Evolutionary conservation across 2,113 vertebrate genomes (phyloP).

Genomic region (Camelus bactrianus): DNA sequence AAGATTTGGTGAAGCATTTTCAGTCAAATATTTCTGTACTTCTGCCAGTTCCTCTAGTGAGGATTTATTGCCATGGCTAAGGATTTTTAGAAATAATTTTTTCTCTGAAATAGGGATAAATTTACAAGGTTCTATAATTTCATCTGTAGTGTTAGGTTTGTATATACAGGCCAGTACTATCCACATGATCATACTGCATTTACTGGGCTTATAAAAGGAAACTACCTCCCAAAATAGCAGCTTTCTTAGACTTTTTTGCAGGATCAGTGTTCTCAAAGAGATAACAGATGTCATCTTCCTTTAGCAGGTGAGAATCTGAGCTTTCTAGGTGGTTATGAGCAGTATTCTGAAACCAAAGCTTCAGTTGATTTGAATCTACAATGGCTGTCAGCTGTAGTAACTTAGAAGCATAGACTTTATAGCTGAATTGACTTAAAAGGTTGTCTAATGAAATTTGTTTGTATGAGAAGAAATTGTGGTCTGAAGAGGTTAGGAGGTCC

Average conservation of each 20-base stretch:
- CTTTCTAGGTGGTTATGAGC: not conserved
- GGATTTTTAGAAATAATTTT: constrained; percentile 37
- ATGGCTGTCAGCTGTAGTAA: not conserved
- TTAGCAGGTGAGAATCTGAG: not conserved
- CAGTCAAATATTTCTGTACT: not conserved
- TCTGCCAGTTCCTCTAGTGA: not conserved
- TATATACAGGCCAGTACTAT: not conserved
- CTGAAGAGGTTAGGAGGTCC: not conserved
- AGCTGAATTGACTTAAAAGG: not conserved
- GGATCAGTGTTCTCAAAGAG: constrained; percentile 35
- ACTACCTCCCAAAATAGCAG: not conserved
- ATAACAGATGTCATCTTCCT: not conserved
- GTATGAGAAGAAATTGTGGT: not conserved
- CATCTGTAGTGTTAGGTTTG: not conserved
- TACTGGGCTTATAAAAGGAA: not conserved
- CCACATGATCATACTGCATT: not conserved
- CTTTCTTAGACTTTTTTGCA: not conserved
- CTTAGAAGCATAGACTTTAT: not conserved
- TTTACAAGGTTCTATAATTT: not conserved
- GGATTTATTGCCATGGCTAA: not conserved
- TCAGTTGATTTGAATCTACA: not conserved
- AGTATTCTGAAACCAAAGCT: not conserved
- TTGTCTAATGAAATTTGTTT: not conserved
- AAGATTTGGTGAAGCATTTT: not conserved
- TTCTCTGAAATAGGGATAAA: not conserved